These are phyloP conservation scores for Hymenochirus boettgeri DNA, from an alignment of 2,113 vertebrate genomes.

Conservation along the genomic window DNA sequence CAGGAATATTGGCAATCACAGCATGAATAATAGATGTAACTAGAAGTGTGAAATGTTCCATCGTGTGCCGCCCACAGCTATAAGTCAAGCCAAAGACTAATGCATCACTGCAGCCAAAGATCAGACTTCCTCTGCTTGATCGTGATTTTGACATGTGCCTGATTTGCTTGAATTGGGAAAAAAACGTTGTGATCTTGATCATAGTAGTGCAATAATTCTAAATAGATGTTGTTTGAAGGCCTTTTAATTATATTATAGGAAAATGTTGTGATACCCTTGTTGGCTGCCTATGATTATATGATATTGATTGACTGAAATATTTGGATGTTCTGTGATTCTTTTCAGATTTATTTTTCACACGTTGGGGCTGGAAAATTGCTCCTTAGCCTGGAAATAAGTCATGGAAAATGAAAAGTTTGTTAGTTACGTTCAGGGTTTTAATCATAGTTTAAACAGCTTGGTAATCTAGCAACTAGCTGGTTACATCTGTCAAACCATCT, in stretches of 20 bases:
- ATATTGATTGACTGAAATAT: not conserved
- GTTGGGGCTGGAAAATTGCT: not conserved
- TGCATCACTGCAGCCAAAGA: slow-evolving; percentile 11
- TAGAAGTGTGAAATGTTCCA: slow-evolving; percentile 26
- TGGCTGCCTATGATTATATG: not conserved
- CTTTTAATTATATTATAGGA: not conserved
- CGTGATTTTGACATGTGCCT: slow-evolving; percentile 9
- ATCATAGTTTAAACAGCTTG: not conserved
- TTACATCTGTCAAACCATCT: not conserved
- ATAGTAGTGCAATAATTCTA: not conserved
- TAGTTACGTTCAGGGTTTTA: not conserved
- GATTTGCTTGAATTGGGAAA: slow-evolving; percentile 9
- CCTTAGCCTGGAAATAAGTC: not conserved
- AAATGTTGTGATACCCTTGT: not conserved
- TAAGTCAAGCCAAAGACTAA: slow-evolving; percentile 23
- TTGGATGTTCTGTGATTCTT: not conserved
- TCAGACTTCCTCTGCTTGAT: slow-evolving; percentile 14
- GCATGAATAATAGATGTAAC: slow-evolving; percentile 34
- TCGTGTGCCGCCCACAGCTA: slow-evolving; percentile 19
- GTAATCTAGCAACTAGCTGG: not conserved
- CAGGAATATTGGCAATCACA: slow-evolving; percentile 29
- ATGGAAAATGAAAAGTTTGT: not conserved
- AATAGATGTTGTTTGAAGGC: slow-evolving; percentile 5
- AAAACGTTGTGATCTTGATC: not conserved
- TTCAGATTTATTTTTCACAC: not conserved